Evolutionary conservation across 2,888 invertebrate species (phyloP).

Genomic region (Frankliniella fusca): DNA sequence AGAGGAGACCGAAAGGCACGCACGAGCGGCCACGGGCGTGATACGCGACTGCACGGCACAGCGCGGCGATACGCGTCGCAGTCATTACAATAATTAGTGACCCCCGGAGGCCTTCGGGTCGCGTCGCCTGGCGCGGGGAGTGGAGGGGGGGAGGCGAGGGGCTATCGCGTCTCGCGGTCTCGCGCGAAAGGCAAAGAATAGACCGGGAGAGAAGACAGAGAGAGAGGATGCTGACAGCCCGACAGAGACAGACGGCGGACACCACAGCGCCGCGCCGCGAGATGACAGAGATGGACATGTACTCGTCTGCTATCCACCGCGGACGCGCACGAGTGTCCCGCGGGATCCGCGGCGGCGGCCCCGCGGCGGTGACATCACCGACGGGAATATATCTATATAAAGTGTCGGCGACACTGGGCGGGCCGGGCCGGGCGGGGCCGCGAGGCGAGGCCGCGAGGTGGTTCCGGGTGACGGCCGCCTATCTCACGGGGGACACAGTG

Average conservation of each 20-base stretch:
- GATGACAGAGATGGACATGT: background rate
- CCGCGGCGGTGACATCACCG: background rate
- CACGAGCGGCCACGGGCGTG: constrained; percentile 15
- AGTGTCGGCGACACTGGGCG: background rate
- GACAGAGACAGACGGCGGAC: background rate
- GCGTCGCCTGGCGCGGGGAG: background rate
- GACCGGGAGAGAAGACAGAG: no score
- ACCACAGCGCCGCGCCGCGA: background rate
- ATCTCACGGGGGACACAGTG: constrained; percentile 39
- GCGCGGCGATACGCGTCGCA: constrained; percentile 8
- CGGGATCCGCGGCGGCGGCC: background rate
- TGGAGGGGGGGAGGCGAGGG: background rate
- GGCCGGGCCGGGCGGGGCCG: constrained; percentile 39
- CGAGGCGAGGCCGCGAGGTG: constrained; percentile 50
- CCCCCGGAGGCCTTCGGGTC: background rate
- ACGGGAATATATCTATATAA: background rate
- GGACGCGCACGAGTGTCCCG: no score
- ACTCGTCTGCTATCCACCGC: background rate
- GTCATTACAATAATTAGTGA: constrained; percentile 23
- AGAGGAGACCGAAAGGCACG: constrained; percentile 6
- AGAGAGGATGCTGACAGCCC: no score
- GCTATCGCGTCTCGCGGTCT: background rate
- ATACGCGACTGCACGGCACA: background rate
- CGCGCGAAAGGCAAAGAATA: background rate
- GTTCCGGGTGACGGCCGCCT: constrained; percentile 50